Evolutionary conservation across 2,888 invertebrate genomes (phyloP), one percentile per base, ranked within the genome.

Genomic region (Taphrorychus bicolor): DNA sequence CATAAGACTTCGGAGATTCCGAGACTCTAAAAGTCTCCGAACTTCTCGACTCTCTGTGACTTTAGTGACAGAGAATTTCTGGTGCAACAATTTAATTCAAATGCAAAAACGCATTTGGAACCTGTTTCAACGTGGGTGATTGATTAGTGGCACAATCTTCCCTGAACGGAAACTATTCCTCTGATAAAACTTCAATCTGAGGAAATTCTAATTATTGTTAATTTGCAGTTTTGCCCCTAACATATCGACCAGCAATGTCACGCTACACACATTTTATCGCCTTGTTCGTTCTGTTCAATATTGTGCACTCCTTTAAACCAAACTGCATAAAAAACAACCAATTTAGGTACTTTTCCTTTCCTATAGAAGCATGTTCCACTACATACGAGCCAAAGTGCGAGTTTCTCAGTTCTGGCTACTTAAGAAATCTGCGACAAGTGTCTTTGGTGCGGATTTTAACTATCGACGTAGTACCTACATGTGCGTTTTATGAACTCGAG

Each of bases 381-480:
- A n/a, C 14, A 1, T 45, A 14, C 4, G 14, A 1, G 2, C 14
- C 9, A 5, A 45, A 45, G 14, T 45, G 45, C 45, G 14, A 16
- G 14, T 1, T 1, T 45, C 45, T 5, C 1, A 5, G 5, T 11
- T 14, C 45, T 1, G 45, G 45, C 7, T 7, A 2, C 17, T 17
- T 45, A 1, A 7, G 14, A 7, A 5, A 11, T 5, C 45, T 45
- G n/a, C 70, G 70, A 17, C 11, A 56, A 11, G 48, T 32, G 9
- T 32, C 49, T 4, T 7, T 71, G 9, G 63, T 71, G 18, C 67
- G 60, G 61, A 70, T 71, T 49, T 41, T 45, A 21, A 22, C 57
- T 14, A 62, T 66, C 9, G 48, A 60, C 40, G 52, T 71, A 9
- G 22, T 71, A 52, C 70, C 71, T 1, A 68, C 62, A n/a, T 71